Evolutionary conservation across 2,888 invertebrate species (phyloP).

Genomic region (Melanotus villosus): DNA sequence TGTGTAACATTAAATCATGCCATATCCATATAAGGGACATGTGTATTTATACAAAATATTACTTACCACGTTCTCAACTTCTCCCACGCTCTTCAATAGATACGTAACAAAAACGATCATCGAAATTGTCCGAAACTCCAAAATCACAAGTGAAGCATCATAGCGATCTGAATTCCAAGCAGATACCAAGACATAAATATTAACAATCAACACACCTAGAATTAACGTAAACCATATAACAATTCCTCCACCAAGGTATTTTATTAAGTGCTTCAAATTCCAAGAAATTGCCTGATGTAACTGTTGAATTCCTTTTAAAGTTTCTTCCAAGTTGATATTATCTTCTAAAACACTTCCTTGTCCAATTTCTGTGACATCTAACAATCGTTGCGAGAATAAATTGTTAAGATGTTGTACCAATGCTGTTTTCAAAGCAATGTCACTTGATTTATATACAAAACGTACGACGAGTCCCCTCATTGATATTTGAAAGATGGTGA

Average conservation of each 20-base stretch:
- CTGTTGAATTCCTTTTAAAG: constrained; percentile 37
- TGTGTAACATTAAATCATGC: too few species aligned
- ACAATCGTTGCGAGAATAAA: too few species aligned
- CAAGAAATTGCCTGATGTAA: constrained; percentile 38
- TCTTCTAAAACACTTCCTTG: background rate
- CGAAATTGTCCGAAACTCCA: constrained; percentile 40
- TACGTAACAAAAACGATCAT: constrained; percentile 32
- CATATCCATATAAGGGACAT: too few species aligned
- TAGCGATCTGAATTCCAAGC: constrained; percentile 32
- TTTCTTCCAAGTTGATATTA: constrained; percentile 11
- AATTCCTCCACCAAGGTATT: constrained; percentile 45
- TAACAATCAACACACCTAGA: constrained; percentile 49
- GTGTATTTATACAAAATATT: too few species aligned
- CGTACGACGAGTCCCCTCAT: background rate
- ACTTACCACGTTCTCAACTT: constrained; percentile 35
- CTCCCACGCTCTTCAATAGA: constrained; percentile 33
- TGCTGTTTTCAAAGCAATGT: background rate
- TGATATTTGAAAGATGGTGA: constrained; percentile 17
- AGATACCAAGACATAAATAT: constrained; percentile 50
- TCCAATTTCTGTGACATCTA: background rate
- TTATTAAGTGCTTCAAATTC: constrained; percentile 37
- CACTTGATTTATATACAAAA: background rate
- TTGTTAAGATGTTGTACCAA: background rate
- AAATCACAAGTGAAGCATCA: constrained; percentile 30
- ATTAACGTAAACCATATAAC: constrained; percentile 46